These are phyloP conservation scores for Dendroctonus ponderosae DNA, from an alignment of 1,140 invertebrate genomes.

Conservation along the genomic window DNA sequence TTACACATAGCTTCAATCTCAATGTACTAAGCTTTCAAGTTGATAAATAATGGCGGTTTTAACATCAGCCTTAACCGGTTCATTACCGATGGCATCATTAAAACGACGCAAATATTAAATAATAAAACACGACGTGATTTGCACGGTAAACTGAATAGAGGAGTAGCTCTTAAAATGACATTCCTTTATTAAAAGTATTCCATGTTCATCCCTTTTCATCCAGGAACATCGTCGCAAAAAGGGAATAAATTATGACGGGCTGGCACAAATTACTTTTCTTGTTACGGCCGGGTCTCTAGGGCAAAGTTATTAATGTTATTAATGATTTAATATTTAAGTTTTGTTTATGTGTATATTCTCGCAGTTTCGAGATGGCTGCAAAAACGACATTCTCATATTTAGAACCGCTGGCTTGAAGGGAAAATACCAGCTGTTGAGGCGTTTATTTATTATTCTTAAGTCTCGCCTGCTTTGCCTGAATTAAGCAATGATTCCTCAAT, in stretches of 20 bases:
- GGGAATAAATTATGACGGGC: constrained; percentile 28
- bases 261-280: constrained; percentile 27
- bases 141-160: constrained; percentile 25
- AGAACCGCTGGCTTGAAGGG: too few relatives aligned
- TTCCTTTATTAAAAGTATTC: constrained; percentile 24
- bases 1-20: too few relatives aligned
- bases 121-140: constrained; percentile 21
- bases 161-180: constrained; percentile 26
- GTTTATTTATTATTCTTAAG: too few relatives aligned
- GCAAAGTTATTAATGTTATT: constrained; percentile 27
- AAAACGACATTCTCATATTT: too few relatives aligned
- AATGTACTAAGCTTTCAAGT: too few relatives aligned
- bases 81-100: constrained; percentile 16
- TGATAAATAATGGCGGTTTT: constrained; percentile 1
- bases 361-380: too few relatives aligned
- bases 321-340: constrained; percentile 28
- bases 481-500: too few relatives aligned
- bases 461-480: too few relatives aligned
- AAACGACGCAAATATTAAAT: constrained; percentile 16
- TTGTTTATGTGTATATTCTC: constrained; percentile 11
- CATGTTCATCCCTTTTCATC: constrained; percentile 24
- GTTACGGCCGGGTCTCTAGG: constrained; percentile 15
- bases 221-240: constrained; percentile 17
- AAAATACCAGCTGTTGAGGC: too few relatives aligned
- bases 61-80: constrained; percentile 6